Conservation (phyloP, 2,888 invertebrate species). For the Cephus pygmeus region DNA sequence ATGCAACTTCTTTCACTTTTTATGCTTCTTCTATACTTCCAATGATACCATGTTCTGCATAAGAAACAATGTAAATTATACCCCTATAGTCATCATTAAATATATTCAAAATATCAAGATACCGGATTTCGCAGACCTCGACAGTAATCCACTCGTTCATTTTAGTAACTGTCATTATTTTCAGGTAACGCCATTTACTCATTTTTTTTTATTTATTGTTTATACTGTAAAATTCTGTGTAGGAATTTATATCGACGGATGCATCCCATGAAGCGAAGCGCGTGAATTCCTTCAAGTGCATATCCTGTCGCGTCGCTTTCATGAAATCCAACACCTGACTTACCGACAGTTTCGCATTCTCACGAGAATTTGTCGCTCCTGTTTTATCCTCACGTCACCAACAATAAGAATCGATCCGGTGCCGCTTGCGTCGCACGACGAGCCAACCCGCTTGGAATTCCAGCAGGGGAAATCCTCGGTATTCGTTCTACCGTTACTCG, state of each 20-base stretch:
- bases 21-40: not conserved
- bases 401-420: constrained; percentile 1
- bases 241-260: not conserved
- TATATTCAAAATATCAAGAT: not conserved
- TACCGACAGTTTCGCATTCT: not conserved
- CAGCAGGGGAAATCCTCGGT: not conserved
- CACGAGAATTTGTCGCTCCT: not conserved
- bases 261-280: not conserved
- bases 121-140: too few species aligned
- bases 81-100: not conserved
- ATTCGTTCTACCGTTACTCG: constrained; percentile 3
- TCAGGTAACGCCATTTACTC: not conserved
- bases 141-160: too few species aligned
- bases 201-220: not conserved
- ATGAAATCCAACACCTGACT: not conserved
- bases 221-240: not conserved
- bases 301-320: not conserved
- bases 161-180: not conserved
- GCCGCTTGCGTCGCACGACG: not conserved
- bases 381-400: constrained; percentile 6
- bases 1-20: not conserved
- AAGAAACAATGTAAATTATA: not conserved
- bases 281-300: not conserved
- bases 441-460: not conserved
- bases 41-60: not conserved